Evolutionary conservation across 1,140 invertebrate genomes (phyloP).

Genomic region (Ips nitidus): DNA sequence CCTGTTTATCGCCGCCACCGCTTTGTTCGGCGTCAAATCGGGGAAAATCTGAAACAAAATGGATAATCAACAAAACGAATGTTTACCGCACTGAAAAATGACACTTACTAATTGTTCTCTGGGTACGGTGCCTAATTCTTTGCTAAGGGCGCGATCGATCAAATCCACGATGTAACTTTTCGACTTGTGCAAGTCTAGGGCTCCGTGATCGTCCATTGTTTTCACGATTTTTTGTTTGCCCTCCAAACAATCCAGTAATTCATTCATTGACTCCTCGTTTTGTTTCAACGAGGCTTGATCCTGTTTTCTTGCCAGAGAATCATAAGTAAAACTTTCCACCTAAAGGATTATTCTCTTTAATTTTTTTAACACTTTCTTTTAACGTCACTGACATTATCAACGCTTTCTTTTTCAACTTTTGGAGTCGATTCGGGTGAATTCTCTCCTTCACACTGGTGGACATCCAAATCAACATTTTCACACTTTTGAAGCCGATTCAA

Average conservation of each 20-base stretch:
- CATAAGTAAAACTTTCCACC: constrained; percentile 35
- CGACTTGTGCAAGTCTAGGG: constrained; percentile 51
- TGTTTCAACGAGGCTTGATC: neutral
- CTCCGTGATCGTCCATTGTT: constrained; percentile 39
- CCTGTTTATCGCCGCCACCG: constrained; percentile 41
- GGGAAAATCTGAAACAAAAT: constrained; percentile 34
- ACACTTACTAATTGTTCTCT: constrained; percentile 16
- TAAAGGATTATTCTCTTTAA: neutral
- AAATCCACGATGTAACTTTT: constrained; percentile 54
- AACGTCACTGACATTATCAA: too few species aligned
- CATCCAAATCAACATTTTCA: constrained; percentile 18
- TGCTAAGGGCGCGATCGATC: constrained; percentile 53
- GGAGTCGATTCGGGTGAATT: neutral
- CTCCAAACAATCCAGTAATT: neutral
- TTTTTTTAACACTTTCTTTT: neutral
- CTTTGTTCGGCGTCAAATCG: constrained; percentile 39
- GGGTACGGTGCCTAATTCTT: constrained; percentile 46
- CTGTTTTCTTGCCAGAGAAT: constrained; percentile 9
- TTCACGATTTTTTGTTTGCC: neutral
- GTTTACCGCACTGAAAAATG: neutral
- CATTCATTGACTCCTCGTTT: neutral
- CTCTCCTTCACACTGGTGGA: neutral
- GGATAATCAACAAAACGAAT: neutral
- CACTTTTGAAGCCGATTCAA: constrained; percentile 39
- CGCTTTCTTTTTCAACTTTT: too few species aligned